Evolutionary conservation across 2,888 invertebrate genomes (phyloP).

Genomic region (Polyploca ridens): DNA sequence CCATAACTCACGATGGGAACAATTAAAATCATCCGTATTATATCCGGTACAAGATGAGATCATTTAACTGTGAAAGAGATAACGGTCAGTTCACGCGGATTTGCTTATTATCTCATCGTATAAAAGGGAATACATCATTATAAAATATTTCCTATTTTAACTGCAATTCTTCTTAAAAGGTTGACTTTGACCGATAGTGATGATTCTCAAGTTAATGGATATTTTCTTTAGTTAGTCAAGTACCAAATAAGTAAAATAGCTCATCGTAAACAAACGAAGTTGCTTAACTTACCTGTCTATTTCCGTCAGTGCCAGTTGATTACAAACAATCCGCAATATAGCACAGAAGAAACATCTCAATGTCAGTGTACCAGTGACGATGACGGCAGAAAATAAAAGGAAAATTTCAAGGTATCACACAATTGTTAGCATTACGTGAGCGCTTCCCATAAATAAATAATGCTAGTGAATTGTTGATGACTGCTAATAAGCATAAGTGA

Average conservation of each 20-base stretch:
- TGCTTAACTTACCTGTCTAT: background rate
- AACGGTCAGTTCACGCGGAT: background rate
- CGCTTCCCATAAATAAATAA: constrained; percentile 4
- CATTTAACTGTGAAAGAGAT: background rate
- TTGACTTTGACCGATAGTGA: too few species aligned
- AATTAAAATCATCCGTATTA: background rate
- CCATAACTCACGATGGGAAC: background rate
- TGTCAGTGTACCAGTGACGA: constrained; percentile 4
- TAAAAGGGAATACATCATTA: too few species aligned
- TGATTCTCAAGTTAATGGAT: too few species aligned
- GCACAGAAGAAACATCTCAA: background rate
- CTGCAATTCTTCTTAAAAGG: background rate
- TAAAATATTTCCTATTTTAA: background rate
- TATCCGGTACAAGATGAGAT: background rate
- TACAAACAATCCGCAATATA: background rate
- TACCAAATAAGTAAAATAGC: too few species aligned
- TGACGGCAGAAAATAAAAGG: constrained; percentile 1
- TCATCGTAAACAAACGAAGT: background rate
- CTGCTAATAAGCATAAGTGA: constrained; percentile 4
- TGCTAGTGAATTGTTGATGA: constrained; percentile 1
- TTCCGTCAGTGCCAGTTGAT: background rate
- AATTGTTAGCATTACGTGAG: constrained; percentile 4
- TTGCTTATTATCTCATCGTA: too few species aligned
- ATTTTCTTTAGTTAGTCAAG: too few species aligned
- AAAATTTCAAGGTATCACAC: constrained; percentile 4